Evolutionary conservation across 2,797 vertebrate genomes (phyloP).

Genomic region (Myotis pilosus): DNA sequence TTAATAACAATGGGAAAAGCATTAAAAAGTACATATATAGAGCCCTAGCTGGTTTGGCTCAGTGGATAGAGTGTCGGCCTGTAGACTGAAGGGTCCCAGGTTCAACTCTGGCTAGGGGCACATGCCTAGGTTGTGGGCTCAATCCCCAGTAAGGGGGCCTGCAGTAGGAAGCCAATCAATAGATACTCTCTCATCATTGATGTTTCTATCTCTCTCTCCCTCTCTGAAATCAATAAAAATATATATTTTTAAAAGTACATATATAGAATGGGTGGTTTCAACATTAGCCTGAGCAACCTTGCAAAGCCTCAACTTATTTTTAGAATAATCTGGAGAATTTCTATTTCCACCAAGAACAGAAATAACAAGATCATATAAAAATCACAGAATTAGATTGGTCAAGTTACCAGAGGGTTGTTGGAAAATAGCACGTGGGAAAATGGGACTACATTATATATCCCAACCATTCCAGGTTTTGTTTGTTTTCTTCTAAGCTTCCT

Average conservation of each 20-base stretch:
- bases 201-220: too few species aligned
- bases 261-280: constrained; percentile 28
- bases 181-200: too few species aligned
- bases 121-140: too few species aligned
- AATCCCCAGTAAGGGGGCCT: too few species aligned
- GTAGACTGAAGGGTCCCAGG: too few species aligned
- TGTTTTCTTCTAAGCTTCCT: constrained; percentile 39
- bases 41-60: neutral
- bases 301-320: constrained; percentile 55
- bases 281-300: constrained; percentile 48
- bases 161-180: too few species aligned
- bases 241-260: too few species aligned
- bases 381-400: constrained; percentile 1
- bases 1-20: constrained; percentile 9
- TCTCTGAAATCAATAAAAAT: too few species aligned
- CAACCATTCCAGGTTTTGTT: neutral
- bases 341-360: constrained; percentile 62
- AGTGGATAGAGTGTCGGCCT: too few species aligned
- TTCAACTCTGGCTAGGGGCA: too few species aligned
- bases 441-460: neutral
- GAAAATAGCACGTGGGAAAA: constrained; percentile 30
- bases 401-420: constrained; percentile 17
- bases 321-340: constrained; percentile 70
- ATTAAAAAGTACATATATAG: constrained; percentile 22
- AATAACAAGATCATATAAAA: constrained; percentile 59